phyloP scores from a whole-genome alignment of 2,113 vertebrate genomes.

The Mesembrinibis cayennensis region DNA sequence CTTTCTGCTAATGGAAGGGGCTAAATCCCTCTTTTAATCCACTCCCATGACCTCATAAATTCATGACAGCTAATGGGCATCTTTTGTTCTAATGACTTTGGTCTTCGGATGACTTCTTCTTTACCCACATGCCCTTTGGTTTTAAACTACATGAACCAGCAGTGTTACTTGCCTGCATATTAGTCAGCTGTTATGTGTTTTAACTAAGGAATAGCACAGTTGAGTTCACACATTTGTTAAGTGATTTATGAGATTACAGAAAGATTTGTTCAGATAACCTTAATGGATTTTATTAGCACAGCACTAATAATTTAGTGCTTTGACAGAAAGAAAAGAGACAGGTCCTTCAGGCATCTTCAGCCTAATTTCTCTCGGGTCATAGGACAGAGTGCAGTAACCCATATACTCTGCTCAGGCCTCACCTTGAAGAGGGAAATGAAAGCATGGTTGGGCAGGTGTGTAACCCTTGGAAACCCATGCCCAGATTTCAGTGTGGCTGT shows the following conservation, averaged over 20 bases:
- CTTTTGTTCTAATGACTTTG: background rate
- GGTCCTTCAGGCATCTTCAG: background rate
- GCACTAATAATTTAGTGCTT: background rate
- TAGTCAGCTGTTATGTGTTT: background rate
- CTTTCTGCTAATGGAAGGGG: background rate
- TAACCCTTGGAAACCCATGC: background rate
- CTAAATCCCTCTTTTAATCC: slow-evolving; percentile 21
- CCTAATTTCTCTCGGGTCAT: background rate
- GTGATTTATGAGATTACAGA: background rate
- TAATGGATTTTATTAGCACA: background rate
- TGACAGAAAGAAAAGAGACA: background rate
- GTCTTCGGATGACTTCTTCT: background rate
- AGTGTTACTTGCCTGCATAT: background rate
- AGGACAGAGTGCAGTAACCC: background rate
- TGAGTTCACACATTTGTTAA: background rate
- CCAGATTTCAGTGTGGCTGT: background rate
- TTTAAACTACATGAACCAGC: background rate
- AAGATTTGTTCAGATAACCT: background rate
- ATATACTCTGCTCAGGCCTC: background rate
- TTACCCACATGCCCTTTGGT: background rate
- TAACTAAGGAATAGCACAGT: background rate
- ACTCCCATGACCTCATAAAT: background rate
- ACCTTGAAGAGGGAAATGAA: background rate
- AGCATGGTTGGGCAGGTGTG: background rate
- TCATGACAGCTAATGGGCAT: background rate